Evolutionary conservation across 2,113 vertebrate genomes (phyloP), one percentile per base, ranked within the genome.

Genomic region (Egretta garzetta): DNA sequence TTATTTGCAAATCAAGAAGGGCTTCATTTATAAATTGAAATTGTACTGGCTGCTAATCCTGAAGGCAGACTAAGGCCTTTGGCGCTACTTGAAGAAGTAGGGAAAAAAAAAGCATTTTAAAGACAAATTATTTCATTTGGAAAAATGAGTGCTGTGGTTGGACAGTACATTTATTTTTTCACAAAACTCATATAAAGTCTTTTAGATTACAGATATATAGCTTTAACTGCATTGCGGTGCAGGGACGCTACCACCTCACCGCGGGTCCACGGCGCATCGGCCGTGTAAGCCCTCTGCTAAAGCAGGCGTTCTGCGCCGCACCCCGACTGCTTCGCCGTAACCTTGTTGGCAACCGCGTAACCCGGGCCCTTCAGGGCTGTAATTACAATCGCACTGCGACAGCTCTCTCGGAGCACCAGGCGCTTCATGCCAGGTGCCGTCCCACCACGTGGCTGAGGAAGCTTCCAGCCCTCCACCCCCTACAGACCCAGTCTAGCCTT

Each of bases 51-150:
- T 68, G 92, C 81, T 95, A 82, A 80, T 85, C 96, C 74, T 49
- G 64, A 66, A 88, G 76, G 83, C 39, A 86, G 93, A n/a, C 37
- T 70, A 5, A 41, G 63, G 52, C 77, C 93, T 49, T 12, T 92
- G 92, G 93, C 77, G 68, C n/a, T 49, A 11, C 15, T 37, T 47
- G 39, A 64, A 88, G 55, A 39, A 79, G 68, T 7, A 81, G 37
- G 37, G 37, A 68, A 88, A 70, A 84, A 70, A 84, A 68, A 73
- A 19, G 49, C 1, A 3, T 67, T 87, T 95, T 88, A 86, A 95
- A 93, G 88, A 91, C 59, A 96, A 94, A 95, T 95, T 95, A 95
- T 96, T 97, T 96, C 71, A 13, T 96, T 95, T 96, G 96, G 89
- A 91, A 80, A 77, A 93, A 86, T 10, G 74, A 96, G 71, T 56